Percentiles rank a stretch among this genome's conserved stretches.
Evolutionary conservation across 2,888 invertebrate genomes (phyloP).

Genomic region (Apoderus coryli): DNA sequence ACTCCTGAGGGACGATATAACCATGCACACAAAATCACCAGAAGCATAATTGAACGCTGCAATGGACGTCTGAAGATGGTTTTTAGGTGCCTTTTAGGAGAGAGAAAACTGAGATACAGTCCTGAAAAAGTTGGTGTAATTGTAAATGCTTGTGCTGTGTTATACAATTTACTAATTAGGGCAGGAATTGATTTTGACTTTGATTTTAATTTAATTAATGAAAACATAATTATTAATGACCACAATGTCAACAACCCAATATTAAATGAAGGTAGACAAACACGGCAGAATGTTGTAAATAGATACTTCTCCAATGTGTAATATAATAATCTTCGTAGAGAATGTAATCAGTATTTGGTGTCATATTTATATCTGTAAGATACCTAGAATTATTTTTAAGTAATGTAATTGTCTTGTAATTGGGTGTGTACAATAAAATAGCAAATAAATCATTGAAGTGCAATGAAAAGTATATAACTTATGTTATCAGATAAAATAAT

Average conservation of each 20-base stretch:
- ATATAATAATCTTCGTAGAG: too few species aligned
- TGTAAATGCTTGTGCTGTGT: constrained; percentile 6
- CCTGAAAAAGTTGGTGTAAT: constrained; percentile 6
- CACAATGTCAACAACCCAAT: constrained; percentile 6
- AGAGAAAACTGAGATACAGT: constrained; percentile 7
- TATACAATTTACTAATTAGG: constrained; percentile 1
- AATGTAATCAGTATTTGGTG: too few species aligned
- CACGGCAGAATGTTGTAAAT: constrained; percentile 5
- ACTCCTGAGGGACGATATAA: constrained; percentile 10
- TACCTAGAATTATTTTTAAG: too few species aligned
- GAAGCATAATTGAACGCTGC: too few species aligned
- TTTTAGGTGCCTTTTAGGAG: constrained; percentile 13
- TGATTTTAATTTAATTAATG: constrained; percentile 4
- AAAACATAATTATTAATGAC: background rate
- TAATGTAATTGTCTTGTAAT: too few species aligned
- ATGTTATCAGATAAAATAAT: too few species aligned
- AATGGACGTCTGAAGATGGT: too few species aligned
- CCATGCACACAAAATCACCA: constrained; percentile 7
- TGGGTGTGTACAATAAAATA: too few species aligned
- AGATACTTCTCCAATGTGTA: too few species aligned
- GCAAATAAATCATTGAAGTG: too few species aligned
- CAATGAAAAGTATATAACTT: too few species aligned
- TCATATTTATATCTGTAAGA: too few species aligned
- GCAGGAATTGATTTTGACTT: constrained; percentile 5
- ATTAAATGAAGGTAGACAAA: constrained; percentile 3